Percentiles rank a stretch among this genome's conserved stretches.
These are phyloP conservation scores for Lasioglossum albipes DNA, from an alignment of 1,140 invertebrate genomes.

Conservation along the genomic window DNA sequence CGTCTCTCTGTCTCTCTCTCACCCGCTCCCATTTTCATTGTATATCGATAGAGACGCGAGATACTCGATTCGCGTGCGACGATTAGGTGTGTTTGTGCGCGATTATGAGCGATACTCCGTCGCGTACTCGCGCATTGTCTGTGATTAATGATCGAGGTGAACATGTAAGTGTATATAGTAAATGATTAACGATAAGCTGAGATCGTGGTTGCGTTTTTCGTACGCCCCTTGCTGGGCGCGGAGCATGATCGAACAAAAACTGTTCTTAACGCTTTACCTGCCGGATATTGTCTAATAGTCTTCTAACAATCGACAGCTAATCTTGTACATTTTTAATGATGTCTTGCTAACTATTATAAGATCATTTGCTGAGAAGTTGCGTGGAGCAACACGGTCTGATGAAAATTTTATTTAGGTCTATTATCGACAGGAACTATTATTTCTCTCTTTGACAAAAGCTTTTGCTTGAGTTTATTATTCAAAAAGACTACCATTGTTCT, in stretches of 20 bases:
- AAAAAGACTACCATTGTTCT: no score
- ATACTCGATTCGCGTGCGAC: constrained; percentile 13
- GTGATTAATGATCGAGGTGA: constrained; percentile 76
- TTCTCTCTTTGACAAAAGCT: no score
- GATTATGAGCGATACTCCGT: not conserved
- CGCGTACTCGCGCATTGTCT: constrained; percentile 72
- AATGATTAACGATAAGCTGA: constrained; percentile 20
- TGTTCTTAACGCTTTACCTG: no score
- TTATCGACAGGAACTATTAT: no score
- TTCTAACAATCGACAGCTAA: no score
- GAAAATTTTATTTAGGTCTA: no score
- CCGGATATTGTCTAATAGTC: no score
- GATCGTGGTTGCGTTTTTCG: constrained; percentile 20
- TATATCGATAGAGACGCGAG: constrained; percentile 25
- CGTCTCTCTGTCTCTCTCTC: not conserved
- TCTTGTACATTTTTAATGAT: no score
- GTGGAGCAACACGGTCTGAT: no score
- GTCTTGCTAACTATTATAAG: not conserved
- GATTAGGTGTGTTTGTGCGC: not conserved
- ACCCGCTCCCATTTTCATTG: not conserved
- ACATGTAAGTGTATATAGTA: constrained; percentile 60
- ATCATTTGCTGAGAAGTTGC: no score
- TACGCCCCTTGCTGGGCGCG: not conserved
- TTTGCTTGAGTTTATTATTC: no score
- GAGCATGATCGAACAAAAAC: constrained; percentile 7